Base-by-base conservation (phyloP, 2,113 vertebrate species). In the Pelusios castaneus region DNA sequence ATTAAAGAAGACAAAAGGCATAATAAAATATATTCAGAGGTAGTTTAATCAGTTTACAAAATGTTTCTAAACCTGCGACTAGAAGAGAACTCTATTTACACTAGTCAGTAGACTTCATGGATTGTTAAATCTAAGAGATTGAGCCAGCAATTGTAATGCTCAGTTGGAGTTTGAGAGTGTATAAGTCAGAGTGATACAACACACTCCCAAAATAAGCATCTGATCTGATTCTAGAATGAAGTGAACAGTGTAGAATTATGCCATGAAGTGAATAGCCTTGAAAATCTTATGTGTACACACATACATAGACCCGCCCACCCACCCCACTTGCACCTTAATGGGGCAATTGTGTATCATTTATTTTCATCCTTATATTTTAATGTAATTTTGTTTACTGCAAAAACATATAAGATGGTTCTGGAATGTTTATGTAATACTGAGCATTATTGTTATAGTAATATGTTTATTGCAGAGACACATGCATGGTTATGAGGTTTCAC, bases 221-320 rank as follows among this genome's bases (percentile, higher is more conserved):
- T 56, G 10, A 83, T 54, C 31, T 29, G 3, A 6, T 60, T 49
- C 6, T 8, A 52, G 55, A 19, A 75, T 85, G 25, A 75, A 78
- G 89, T 14, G 0, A 58, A 10, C 13, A 19, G 0, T 10, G 17
- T 2, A 54, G 88, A 92, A 79, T n/a, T 21, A n/a, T 0, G 0
- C 25, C 45, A 43, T 51, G 73, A 8, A 24, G 67, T 2, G 45
- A 81, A 76, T 0, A 67, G 41, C 25, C 43, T 70, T 77, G 4
- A 3, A 87, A 90, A 41, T 52, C 34, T 25, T 70, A 38, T 10
- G 16, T 38, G 29, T 29, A 17, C 51, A 52, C 51, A 52, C 49
- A 49, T 13, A 49, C 49, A 49, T 13, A 49, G 49, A 49, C 49
- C 13, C 7, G 6, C 13, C 13, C 51, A 52, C 51, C 17, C 51